These are phyloP conservation scores for Neotoxoptera formosana DNA, from an alignment of 1,140 invertebrate genomes.

Conservation along the genomic window DNA sequence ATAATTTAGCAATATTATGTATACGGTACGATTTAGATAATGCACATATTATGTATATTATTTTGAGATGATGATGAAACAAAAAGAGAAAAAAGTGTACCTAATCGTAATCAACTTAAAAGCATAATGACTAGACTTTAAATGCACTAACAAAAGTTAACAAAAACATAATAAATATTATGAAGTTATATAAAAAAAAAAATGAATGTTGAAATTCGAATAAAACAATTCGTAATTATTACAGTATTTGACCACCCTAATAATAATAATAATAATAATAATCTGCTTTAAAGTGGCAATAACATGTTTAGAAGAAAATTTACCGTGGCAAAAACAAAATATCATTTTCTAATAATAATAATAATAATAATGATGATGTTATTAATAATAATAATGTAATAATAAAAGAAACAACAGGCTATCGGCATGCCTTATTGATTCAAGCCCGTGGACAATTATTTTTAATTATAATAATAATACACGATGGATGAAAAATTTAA, in stretches of 20 bases:
- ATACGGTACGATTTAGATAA: not conserved
- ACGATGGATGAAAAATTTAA: not conserved
- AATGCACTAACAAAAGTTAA: slow-evolving; percentile 55
- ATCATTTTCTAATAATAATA: slow-evolving; percentile 50
- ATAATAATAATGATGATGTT: slow-evolving; percentile 44
- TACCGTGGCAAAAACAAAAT: slow-evolving; percentile 34
- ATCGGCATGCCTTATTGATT: not conserved
- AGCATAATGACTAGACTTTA: slow-evolving; percentile 57
- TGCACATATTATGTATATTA: not conserved
- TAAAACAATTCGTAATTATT: slow-evolving; percentile 50
- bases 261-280: slow-evolving; percentile 41
- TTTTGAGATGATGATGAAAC: slow-evolving; percentile 22
- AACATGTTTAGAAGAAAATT: slow-evolving; percentile 57
- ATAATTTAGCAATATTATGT: not conserved
- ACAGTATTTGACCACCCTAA: slow-evolving; percentile 44
- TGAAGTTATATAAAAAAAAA: slow-evolving; percentile 37
- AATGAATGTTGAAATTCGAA: slow-evolving; percentile 37
- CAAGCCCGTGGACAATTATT: not conserved
- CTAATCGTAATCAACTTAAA: slow-evolving; percentile 52
- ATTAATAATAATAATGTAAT: slow-evolving; percentile 24
- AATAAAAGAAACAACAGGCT: not conserved
- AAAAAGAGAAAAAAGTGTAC: slow-evolving; percentile 44
- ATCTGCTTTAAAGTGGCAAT: slow-evolving; percentile 53
- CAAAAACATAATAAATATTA: slow-evolving; percentile 54
- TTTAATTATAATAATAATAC: slow-evolving; percentile 35